Evolutionary conservation across 2,888 invertebrate species (phyloP).

Genomic region (Lymantria monacha): DNA sequence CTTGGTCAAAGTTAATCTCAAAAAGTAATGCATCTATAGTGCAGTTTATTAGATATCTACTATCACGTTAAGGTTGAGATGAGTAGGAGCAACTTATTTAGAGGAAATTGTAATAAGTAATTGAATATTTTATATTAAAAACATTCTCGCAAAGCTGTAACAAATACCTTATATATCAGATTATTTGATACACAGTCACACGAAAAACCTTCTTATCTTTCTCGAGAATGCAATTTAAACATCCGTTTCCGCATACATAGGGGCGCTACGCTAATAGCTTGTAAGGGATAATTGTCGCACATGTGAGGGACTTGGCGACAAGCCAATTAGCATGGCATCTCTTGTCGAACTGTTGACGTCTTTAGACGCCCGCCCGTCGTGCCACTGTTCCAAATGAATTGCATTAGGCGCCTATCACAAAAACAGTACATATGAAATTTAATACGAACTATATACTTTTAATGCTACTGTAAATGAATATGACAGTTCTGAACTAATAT

Average conservation of each 20-base stretch:
- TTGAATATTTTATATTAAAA: too few species aligned
- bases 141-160: too few species aligned
- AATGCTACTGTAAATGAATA: conserved; percentile 37
- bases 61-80: too few species aligned
- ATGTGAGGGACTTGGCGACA: conserved; percentile 77
- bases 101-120: too few species aligned
- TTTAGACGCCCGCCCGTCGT: conserved; percentile 48
- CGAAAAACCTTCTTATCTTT: conserved; percentile 69
- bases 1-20: too few species aligned
- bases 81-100: too few species aligned
- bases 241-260: conserved; percentile 80
- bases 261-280: conserved; percentile 68
- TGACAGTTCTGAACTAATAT: conserved; percentile 31
- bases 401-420: conserved; percentile 26
- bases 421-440: conserved; percentile 47
- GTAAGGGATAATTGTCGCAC: conserved; percentile 79
- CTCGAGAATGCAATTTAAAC: conserved; percentile 76
- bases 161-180: conserved; percentile 19
- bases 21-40: too few species aligned
- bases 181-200: conserved; percentile 28
- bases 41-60: too few species aligned
- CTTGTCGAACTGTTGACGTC: conserved; percentile 42
- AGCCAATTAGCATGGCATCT: conserved; percentile 75
- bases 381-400: conserved; percentile 25
- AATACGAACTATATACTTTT: conserved; percentile 33